Percentiles rank a stretch among this genome's conserved stretches.
These are phyloP conservation scores for Scaptomyza caliginosa DNA, from an alignment of 2,888 invertebrate genomes.

Conservation along the genomic window DNA sequence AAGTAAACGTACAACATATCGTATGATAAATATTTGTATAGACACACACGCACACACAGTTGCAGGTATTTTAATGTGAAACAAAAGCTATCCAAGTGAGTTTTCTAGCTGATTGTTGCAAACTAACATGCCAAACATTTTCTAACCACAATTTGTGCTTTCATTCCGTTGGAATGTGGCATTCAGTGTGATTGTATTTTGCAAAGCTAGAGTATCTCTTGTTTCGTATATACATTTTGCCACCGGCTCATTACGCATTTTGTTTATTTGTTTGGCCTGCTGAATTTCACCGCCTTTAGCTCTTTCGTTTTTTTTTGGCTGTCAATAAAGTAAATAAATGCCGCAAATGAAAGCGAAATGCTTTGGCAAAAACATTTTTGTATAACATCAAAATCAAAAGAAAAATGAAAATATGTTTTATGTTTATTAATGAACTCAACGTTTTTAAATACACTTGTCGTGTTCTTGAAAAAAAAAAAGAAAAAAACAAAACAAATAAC, in stretches of 20 bases:
- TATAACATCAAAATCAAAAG: slow-evolving; percentile 40
- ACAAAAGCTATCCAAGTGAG: neutral
- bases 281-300: slow-evolving; percentile 40
- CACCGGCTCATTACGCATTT: slow-evolving; percentile 36
- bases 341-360: slow-evolving; percentile 5
- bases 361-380: slow-evolving; percentile 10
- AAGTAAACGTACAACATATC: neutral
- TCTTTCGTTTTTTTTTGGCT: slow-evolving; percentile 24
- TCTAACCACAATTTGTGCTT: neutral
- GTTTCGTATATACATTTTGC: slow-evolving; percentile 21
- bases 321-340: slow-evolving; percentile 30
- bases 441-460: slow-evolving; percentile 31
- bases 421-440: slow-evolving; percentile 50
- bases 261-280: slow-evolving; percentile 39
- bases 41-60: neutral
- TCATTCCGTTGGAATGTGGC: neutral
- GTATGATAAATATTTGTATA: neutral
- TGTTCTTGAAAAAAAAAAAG: slow-evolving; percentile 48
- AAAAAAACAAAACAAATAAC: slow-evolving; percentile 26
- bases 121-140: slow-evolving; percentile 9
- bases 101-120: neutral
- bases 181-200: neutral
- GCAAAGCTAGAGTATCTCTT: too few relatives aligned
- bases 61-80: slow-evolving; percentile 3
- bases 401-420: slow-evolving; percentile 49